Evolutionary conservation across 1,140 invertebrate species (phyloP), one percentile per base, ranked within the genome.

Genomic region (Himalopsyche phryganea): DNA sequence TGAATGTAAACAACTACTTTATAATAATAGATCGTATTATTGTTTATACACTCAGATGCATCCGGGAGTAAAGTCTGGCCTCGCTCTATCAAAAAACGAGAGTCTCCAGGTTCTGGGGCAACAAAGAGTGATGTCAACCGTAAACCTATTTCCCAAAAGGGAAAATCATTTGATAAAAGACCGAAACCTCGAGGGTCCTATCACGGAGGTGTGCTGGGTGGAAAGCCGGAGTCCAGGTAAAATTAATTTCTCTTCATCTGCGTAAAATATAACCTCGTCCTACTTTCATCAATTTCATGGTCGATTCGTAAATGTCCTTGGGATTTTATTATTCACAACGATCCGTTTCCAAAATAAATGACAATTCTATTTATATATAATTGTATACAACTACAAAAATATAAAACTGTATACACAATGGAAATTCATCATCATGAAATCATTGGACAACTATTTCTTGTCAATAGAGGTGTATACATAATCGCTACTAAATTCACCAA

Each of bases 181-280:
- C 86, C 88, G 69, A 82, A 81, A 74, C 79, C 86, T 75, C 82
- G 87, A 73, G 83, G 86, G 75, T 67, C 78, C 67, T 75, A 81
- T 78, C 72, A 80, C 79, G 41, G 60, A 41, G 71, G 67, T 67
- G 9, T 61, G 71, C 71, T 81, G 77, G 68, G 81, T 87, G 71
- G 85, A 87, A 80, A 84, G 82, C 81, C 83, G 85, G 79, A 81
- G 81, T 68, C 85, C 85, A 75, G 86, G 86, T 82, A 83, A 32
- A 36, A 14, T 35, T n/a, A 7, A 7, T 35, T 7, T 35, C 6
- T 35, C 33, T 35, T 7, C n/a, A 35, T 7, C n/a, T 35, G 6
- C n/a, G 33, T 35, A 35, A 35, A n/a, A 7, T 35, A 28, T 28
- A 28, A 28, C 23, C 23, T 28, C 9, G 23, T 9, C 23, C 23